These are phyloP conservation scores for Caenorhabditis inopinata DNA, from an alignment of 1,140 invertebrate species.

Conservation along the genomic window DNA sequence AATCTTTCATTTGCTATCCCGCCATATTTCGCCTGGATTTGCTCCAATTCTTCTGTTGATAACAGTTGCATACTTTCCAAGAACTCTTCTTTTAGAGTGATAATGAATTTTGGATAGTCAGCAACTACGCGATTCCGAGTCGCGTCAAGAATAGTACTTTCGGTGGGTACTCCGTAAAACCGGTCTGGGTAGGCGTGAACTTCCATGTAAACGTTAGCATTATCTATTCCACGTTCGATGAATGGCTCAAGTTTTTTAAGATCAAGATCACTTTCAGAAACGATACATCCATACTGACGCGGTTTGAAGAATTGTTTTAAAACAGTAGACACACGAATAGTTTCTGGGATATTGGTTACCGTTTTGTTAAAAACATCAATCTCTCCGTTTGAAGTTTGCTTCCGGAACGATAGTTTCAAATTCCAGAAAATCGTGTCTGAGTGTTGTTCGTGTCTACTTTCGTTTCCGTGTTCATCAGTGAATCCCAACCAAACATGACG, in stretches of 20 bases:
- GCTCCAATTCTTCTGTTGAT: not conserved
- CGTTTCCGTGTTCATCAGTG: not conserved
- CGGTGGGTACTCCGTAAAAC: conserved; percentile 42
- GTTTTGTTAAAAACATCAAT: conserved; percentile 37
- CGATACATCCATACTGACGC: conserved; percentile 43
- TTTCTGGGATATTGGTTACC: conserved; percentile 46
- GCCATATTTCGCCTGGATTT: not conserved
- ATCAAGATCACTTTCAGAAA: conserved; percentile 46
- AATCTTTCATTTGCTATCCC: not conserved
- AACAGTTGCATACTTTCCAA: conserved; percentile 8
- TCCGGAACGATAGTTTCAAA: conserved; percentile 42
- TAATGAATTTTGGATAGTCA: conserved; percentile 45
- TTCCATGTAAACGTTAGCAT: conserved; percentile 41
- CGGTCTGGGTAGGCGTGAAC: conserved; percentile 39
- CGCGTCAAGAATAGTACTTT: conserved; percentile 48
- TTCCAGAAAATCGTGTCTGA: conserved; percentile 51
- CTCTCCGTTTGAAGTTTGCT: not conserved
- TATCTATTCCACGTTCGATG: conserved; percentile 38
- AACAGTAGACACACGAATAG: conserved; percentile 41
- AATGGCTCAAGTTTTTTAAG: conserved; percentile 46
- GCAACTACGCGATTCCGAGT: conserved; percentile 46
- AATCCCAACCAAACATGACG: conserved; percentile 19
- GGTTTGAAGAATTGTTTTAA: conserved; percentile 51
- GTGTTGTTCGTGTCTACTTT: conserved; percentile 51
- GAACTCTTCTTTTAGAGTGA: conserved; percentile 41